Base-by-base conservation (phyloP, 2,888 invertebrate genomes). In the Tipula vernalis region DNA sequence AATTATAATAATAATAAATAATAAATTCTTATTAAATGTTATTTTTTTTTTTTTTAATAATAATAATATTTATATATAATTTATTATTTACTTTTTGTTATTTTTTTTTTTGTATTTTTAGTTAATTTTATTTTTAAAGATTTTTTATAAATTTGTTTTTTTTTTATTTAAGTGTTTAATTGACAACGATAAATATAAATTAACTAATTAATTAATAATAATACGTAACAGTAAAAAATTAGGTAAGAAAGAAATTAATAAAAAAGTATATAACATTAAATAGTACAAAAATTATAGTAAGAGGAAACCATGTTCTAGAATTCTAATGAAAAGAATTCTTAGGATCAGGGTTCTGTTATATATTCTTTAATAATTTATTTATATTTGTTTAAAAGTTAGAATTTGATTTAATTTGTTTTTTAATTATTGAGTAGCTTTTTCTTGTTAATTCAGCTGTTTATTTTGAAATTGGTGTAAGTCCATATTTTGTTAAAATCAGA, bases 101-200 rank as follows among this genome's bases (percentile, higher is more conserved):
- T 71, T 71, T 71, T 51, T 28, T n/a, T 71, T 71, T 71, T 71
- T 71, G 8, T 28, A 28, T 71, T 71, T 71, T 57, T 18, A 57
- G 18, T 15, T 57, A 18, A 28, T 71, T 71, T 71, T 71, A 71
- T 28, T 71, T 71, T 71, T 71, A 71, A 71, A 71, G 71, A 71
- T 71, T 71, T 57, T 39, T 71, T 71, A 71, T 28, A 71, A 57
- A 57, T 57, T 57, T 57, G 57, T 57, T 57, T 57, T 57, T 71
- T 28, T 71, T 71, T 71, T 28, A 71, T 71, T 71, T 71, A 71
- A 71, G 28, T 71, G 71, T 71, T 71, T 71, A 71, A 71, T 71
- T 71, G 71, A 71, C 71, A 71, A 71, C 71, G 71, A 71, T 71
- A 71, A 71, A 71, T 71, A 71, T 71, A 71, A 71, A 71, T 71